These are phyloP conservation scores for Coleophora flavipennella DNA, from an alignment of 2,888 invertebrate species.

Conservation along the genomic window DNA sequence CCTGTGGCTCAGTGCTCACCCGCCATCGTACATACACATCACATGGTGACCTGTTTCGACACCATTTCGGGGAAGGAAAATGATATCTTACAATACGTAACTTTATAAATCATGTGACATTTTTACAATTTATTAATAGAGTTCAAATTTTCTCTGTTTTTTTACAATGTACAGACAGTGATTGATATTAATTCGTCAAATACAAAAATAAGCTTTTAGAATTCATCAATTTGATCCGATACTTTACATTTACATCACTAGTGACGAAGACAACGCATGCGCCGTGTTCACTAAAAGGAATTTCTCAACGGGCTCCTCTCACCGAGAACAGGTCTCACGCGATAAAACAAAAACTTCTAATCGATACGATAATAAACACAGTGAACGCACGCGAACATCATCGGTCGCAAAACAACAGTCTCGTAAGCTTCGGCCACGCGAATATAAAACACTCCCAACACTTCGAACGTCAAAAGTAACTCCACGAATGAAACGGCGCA, in stretches of 20 bases:
- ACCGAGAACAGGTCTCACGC: constrained; percentile 42
- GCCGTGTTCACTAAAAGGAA: constrained; percentile 55
- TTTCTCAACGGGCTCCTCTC: constrained; percentile 44
- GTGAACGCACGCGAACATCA: constrained; percentile 50
- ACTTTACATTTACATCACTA: constrained; percentile 60
- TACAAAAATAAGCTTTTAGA: constrained; percentile 72
- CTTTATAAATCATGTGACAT: constrained; percentile 25
- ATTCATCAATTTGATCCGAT: constrained; percentile 65
- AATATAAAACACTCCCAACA: constrained; percentile 60
- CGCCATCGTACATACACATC: neutral
- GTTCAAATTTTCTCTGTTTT: constrained; percentile 32
- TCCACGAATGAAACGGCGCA: constrained; percentile 40
- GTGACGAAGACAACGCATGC: constrained; percentile 54
- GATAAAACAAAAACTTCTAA: constrained; percentile 36
- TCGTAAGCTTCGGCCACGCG: constrained; percentile 64
- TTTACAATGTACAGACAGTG: constrained; percentile 64
- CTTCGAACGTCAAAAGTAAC: constrained; percentile 49
- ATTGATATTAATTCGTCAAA: constrained; percentile 45
- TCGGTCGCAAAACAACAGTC: constrained; percentile 64
- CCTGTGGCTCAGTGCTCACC: too few relatives aligned
- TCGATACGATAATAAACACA: constrained; percentile 41
- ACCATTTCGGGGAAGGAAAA: constrained; percentile 65
- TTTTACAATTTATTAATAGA: constrained; percentile 35
- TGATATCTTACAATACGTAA: constrained; percentile 53
- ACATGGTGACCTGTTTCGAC: constrained; percentile 45